phyloP scores from a whole-genome alignment of 2,113 vertebrate genomes.

The Phaetusa simplex region DNA sequence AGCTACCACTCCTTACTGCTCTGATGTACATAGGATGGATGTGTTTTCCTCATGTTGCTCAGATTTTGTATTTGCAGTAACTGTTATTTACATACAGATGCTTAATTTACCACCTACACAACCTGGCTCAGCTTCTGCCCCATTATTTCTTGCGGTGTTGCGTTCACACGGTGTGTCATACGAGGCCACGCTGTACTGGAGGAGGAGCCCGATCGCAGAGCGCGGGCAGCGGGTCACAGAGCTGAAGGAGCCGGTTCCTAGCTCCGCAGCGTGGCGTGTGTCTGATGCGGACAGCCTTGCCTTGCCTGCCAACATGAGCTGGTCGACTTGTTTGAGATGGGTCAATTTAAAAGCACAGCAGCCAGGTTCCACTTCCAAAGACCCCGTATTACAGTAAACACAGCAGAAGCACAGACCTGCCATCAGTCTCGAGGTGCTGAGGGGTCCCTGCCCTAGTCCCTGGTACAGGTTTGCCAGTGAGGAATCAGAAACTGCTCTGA shows the following conservation, averaged over 20 bases:
- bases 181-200: not conserved
- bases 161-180: rapidly evolving
- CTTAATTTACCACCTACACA: not conserved
- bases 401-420: not conserved
- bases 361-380: not conserved
- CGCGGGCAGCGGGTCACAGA: not conserved
- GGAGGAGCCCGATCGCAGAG: not conserved
- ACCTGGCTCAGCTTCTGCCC: not conserved
- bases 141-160: not conserved
- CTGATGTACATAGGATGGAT: not conserved
- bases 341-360: not conserved
- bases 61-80: slow-evolving; percentile 11
- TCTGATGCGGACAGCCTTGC: not conserved
- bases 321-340: not conserved
- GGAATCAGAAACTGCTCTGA: not conserved
- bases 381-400: not conserved
- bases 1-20: not conserved
- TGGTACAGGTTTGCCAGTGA: not conserved
- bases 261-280: not conserved
- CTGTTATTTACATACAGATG: not conserved
- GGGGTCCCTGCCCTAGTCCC: not conserved
- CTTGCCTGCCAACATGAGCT: not conserved
- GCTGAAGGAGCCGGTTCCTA: not conserved
- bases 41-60: not conserved
- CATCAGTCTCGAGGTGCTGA: not conserved